These are phyloP conservation scores for Temnothorax ravouxi DNA, from an alignment of 2,888 invertebrate species.

Conservation along the genomic window DNA sequence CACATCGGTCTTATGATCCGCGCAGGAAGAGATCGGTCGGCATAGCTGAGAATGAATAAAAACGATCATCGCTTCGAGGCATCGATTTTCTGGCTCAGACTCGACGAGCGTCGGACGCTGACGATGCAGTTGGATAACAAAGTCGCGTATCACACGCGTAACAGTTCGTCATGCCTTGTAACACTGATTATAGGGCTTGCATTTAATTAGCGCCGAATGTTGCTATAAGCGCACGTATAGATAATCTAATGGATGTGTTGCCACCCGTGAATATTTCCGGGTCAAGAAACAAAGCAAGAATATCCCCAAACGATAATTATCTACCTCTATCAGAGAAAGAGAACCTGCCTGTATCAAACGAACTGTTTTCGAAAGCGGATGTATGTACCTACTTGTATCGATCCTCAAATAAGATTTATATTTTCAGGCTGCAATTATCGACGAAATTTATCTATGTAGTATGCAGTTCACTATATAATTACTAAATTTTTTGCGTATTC, in stretches of 20 bases:
- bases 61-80: conserved; percentile 62
- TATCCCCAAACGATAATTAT: conserved; percentile 17
- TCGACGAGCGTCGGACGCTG: conserved; percentile 34
- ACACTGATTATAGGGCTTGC: conserved; percentile 20
- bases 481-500: not conserved
- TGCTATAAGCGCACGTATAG: conserved; percentile 5
- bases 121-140: conserved; percentile 37
- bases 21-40: conserved; percentile 50
- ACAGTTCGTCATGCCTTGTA: conserved; percentile 28
- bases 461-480: not conserved
- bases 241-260: conserved; percentile 30
- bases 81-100: conserved; percentile 49
- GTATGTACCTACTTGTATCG: not conserved
- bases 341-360: too few species aligned
- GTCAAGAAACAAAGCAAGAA: conserved; percentile 1
- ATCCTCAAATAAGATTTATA: not conserved
- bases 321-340: not conserved
- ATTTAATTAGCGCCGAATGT: conserved; percentile 37
- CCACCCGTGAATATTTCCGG: conserved; percentile 14
- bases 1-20: conserved; percentile 49
- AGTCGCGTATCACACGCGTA: conserved; percentile 36
- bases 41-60: conserved; percentile 57
- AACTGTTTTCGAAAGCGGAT: not conserved
- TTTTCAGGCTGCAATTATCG: not conserved
- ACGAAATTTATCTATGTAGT: not conserved